These are phyloP conservation scores for Bradypodion ventrale DNA, from an alignment of 2,797 vertebrate species.

Conservation along the genomic window DNA sequence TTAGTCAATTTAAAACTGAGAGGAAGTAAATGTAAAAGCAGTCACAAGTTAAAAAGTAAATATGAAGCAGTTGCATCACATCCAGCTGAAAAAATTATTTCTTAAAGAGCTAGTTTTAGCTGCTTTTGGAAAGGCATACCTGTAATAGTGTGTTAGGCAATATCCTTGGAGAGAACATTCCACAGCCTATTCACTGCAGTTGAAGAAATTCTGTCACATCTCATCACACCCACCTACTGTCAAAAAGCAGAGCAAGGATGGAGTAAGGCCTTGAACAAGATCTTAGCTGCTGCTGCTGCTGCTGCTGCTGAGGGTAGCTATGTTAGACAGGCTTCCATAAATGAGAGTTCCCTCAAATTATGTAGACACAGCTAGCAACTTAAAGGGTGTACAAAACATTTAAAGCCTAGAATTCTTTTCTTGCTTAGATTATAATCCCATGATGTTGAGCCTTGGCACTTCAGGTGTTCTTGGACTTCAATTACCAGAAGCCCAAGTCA, in stretches of 20 bases:
- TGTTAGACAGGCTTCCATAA: neutral
- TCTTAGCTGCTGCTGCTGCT: too few species aligned
- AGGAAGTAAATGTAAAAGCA: neutral
- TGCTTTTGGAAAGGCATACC: neutral
- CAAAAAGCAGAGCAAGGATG: neutral
- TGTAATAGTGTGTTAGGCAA: too few species aligned
- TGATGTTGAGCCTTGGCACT: too few species aligned
- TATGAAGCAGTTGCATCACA: neutral
- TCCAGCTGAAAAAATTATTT: neutral
- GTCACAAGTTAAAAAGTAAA: neutral
- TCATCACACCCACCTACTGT: neutral
- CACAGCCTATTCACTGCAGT: neutral
- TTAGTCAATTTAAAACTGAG: neutral
- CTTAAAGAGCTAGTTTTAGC: neutral
- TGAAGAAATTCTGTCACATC: neutral
- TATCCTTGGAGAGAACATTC: neutral
- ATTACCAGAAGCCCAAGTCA: too few species aligned
- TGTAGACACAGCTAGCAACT: too few species aligned
- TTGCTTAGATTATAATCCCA: too few species aligned
- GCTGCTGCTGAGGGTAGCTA: neutral
- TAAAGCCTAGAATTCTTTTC: too few species aligned
- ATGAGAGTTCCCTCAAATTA: neutral
- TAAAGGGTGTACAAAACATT: too few species aligned
- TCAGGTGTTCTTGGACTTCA: too few species aligned
- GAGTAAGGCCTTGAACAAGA: neutral